phyloP scores from a whole-genome alignment of 1,140 invertebrate species.

The Akabosia matsudoensis region DNA sequence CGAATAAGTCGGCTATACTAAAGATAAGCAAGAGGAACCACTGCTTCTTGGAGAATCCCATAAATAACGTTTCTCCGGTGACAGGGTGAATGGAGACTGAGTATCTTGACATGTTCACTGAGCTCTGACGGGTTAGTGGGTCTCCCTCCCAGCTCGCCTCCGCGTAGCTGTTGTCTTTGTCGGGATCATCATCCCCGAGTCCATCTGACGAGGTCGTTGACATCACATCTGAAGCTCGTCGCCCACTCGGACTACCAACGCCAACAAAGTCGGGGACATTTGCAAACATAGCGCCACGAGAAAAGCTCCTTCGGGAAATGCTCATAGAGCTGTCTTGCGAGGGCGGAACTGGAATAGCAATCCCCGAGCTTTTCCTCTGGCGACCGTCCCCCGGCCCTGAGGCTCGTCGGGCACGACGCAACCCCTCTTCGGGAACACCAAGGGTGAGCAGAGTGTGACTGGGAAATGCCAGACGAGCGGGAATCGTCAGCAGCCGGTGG shows the following conservation, averaged over 20 bases:
- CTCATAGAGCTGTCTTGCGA: slow-evolving; percentile 17
- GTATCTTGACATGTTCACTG: neutral
- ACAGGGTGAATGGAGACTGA: slow-evolving; percentile 12
- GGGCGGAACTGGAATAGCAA: neutral
- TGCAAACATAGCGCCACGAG: slow-evolving; percentile 2
- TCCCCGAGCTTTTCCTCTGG: slow-evolving; percentile 4
- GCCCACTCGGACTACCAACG: neutral
- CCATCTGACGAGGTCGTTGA: neutral
- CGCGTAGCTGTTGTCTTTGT: neutral
- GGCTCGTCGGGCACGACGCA: neutral
- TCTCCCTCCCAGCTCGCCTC: neutral
- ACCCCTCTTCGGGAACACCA: neutral
- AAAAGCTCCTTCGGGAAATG: neutral
- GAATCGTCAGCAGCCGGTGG: neutral
- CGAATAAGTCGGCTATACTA: slow-evolving; percentile 80
- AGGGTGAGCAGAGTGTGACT: neutral
- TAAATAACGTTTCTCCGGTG: slow-evolving; percentile 11
- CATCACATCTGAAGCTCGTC: slow-evolving; percentile 3
- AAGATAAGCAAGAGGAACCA: slow-evolving; percentile 79
- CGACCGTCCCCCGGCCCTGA: slow-evolving; percentile 7
- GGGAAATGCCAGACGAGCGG: neutral
- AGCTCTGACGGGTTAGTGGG: neutral
- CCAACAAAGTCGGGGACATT: slow-evolving; percentile 14
- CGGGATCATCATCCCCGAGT: neutral
- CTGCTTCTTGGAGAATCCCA: slow-evolving; percentile 67